Percentiles rank a stretch among this genome's conserved stretches.
These are phyloP conservation scores for Isurus oxyrinchus DNA, from an alignment of 2,113 vertebrate genomes.

Conservation along the genomic window DNA sequence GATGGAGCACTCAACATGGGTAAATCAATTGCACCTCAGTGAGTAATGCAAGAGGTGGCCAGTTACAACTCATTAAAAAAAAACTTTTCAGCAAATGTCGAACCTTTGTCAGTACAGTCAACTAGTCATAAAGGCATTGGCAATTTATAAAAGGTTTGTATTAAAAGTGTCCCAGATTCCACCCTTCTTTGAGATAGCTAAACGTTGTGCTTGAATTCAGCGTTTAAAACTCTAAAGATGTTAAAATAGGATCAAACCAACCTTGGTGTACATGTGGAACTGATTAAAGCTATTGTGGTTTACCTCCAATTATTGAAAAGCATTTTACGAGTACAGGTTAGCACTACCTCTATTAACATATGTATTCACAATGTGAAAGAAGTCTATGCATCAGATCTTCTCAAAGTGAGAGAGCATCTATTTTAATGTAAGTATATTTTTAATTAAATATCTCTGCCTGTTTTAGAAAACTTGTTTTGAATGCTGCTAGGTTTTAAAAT, in stretches of 20 bases:
- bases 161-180: neutral
- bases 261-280: constrained; percentile 37
- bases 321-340: neutral
- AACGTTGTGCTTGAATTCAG: neutral
- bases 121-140: neutral
- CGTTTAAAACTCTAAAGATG: neutral
- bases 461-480: neutral
- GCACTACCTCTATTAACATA: neutral
- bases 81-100: neutral
- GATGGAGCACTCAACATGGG: neutral
- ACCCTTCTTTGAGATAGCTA: neutral
- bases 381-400: neutral
- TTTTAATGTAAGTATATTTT: neutral
- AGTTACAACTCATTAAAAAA: neutral
- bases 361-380: neutral
- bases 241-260: constrained; percentile 41
- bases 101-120: neutral
- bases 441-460: neutral
- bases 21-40: neutral
- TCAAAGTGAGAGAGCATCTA: neutral
- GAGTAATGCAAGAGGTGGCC: neutral
- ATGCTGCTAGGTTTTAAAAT: neutral
- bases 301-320: constrained; percentile 25
- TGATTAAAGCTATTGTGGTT: constrained; percentile 22
- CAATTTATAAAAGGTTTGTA: neutral